Evolutionary conservation across 2,888 invertebrate species (phyloP).

Genomic region (Ophonus ardosiacus): DNA sequence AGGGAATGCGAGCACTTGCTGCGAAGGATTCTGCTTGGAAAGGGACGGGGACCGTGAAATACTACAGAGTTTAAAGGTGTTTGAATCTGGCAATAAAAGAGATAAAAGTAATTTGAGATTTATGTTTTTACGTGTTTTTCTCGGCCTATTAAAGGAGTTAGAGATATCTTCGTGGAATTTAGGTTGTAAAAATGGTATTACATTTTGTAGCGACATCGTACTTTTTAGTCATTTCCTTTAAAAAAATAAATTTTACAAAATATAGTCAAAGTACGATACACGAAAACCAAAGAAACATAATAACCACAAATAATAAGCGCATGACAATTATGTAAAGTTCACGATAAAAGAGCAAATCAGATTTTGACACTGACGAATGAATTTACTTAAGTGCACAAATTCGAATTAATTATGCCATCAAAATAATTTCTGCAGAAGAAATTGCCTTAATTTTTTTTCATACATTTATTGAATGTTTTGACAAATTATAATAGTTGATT

Average conservation of each 20-base stretch:
- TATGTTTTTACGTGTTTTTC: constrained; percentile 44
- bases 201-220: not conserved
- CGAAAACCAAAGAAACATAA: too few species aligned
- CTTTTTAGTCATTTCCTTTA: not conserved
- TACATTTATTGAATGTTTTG: too few species aligned
- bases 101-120: constrained; percentile 31
- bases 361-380: too few species aligned
- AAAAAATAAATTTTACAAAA: not conserved
- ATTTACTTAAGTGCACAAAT: too few species aligned
- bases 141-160: constrained; percentile 13
- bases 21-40: not conserved
- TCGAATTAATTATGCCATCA: too few species aligned
- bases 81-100: constrained; percentile 35
- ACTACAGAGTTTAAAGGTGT: constrained; percentile 11
- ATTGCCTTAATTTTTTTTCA: too few species aligned
- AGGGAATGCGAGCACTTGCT: constrained; percentile 12
- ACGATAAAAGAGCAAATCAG: too few species aligned
- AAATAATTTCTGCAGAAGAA: too few species aligned
- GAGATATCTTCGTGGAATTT: not conserved
- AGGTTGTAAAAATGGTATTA: not conserved
- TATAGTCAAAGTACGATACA: not conserved
- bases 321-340: too few species aligned
- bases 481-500: too few species aligned
- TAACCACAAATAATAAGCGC: too few species aligned
- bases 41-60: not conserved